Percentiles rank a stretch among this genome's conserved stretches.
phyloP scores from a whole-genome alignment of 1,140 invertebrate species.

The Halyomorpha halys region DNA sequence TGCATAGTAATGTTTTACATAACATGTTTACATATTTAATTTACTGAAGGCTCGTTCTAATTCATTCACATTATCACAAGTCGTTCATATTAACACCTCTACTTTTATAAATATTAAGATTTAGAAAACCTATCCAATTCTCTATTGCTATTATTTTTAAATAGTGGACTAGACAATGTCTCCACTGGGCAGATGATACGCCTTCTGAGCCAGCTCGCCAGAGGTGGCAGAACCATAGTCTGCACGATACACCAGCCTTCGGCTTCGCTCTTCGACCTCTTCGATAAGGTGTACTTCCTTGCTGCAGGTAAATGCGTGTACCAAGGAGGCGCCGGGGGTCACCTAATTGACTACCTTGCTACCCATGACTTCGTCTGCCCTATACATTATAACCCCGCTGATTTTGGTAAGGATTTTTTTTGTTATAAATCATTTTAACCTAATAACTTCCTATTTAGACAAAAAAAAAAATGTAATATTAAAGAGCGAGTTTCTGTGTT shows the following conservation, averaged over 20 bases:
- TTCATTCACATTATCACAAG: too few species aligned
- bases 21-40: too few species aligned
- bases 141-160: too few species aligned
- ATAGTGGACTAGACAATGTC: constrained; percentile 63
- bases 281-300: constrained; percentile 58
- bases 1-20: too few species aligned
- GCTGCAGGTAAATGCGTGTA: constrained; percentile 60
- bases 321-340: constrained; percentile 50
- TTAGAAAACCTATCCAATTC: too few species aligned
- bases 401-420: constrained; percentile 47
- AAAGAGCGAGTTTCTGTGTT: too few species aligned
- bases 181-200: constrained; percentile 56
- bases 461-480: too few species aligned
- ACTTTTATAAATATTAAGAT: too few species aligned
- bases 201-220: constrained; percentile 45
- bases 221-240: constrained; percentile 60
- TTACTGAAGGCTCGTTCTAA: too few species aligned
- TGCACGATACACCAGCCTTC: constrained; percentile 79
- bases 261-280: constrained; percentile 63
- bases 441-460: too few species aligned
- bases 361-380: constrained; percentile 58
- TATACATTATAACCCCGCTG: constrained; percentile 70
- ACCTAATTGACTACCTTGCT: constrained; percentile 59
- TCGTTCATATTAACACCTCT: too few species aligned
- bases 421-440: too few species aligned